Base-by-base conservation (phyloP, 2,888 invertebrate genomes). In the Thera britannica region DNA sequence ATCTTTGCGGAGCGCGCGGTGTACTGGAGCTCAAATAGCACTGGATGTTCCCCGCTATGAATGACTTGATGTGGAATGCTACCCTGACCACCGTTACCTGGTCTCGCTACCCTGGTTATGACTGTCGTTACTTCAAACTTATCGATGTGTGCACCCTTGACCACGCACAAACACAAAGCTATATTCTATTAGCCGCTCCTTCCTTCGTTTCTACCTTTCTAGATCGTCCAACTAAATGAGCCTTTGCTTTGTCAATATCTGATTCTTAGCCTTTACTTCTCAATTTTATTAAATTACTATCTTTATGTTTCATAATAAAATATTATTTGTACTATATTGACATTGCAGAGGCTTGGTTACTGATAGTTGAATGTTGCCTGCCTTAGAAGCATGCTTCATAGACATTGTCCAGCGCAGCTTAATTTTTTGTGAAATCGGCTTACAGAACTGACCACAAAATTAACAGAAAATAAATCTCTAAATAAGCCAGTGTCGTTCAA, bases 181-280 rank as follows among this genome's bases (percentile, higher is more conserved):
- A 23, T 23, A 23, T 23, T 87, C 83, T 88, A 82, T 83, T 92
- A 92, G 91, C 81, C 92, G 92, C 93, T 93, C 93, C 93, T 93
- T 92, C 90, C 92, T 94, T 90, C 92, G 90, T 92, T 89, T 87
- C 72, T 74, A 90, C 89, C 92, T 92, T 93, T 92, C 83, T 92
- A 92, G 93, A 90, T 93, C 93, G 93, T 93, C 92, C 92, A 92
- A 91, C 90, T 89, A 87, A 83, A 68, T 74, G 81, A 82, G 87
- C 86, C 86, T 84, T 85, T 84, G 81, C 80, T 80, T 86, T 87
- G 87, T 89, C 87, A 84, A 72, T 71, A 72, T 73, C 65, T 23
- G 23, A 23, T 23, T 23, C 23, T 75, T 71, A 69, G 46, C 70
- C 35, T 60, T 65, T 58, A 49, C 55, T 58, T 74, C 5, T 63